phyloP scores from a whole-genome alignment of 2,888 invertebrate genomes.

The Diplolepis rosae region DNA sequence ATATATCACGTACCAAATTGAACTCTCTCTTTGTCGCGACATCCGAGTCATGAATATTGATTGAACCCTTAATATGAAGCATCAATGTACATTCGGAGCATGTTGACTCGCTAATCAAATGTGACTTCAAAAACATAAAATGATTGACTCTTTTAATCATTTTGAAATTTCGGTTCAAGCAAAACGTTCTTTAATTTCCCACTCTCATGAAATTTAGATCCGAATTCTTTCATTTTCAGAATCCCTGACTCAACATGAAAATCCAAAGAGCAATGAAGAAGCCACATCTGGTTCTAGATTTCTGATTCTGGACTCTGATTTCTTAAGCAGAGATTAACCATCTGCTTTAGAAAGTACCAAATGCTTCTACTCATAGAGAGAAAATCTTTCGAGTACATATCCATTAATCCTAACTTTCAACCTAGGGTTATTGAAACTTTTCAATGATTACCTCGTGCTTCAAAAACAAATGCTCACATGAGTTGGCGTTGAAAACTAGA shows the following conservation, averaged over 20 bases:
- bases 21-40: conserved; percentile 67
- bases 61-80: conserved; percentile 37
- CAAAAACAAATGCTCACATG: conserved; percentile 48
- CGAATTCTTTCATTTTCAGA: conserved; percentile 40
- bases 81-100: conserved; percentile 33
- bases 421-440: conserved; percentile 52
- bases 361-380: not conserved
- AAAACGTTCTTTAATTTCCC: no score
- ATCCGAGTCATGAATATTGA: conserved; percentile 64
- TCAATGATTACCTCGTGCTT: conserved; percentile 50
- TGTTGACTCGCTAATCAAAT: no score
- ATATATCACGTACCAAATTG: conserved; percentile 67
- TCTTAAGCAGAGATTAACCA: conserved; percentile 49
- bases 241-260: conserved; percentile 30
- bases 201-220: no score
- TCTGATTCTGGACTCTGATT: conserved; percentile 78
- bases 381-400: conserved; percentile 18
- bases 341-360: not conserved
- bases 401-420: conserved; percentile 47
- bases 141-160: no score
- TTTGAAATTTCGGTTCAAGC: no score
- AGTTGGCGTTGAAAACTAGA: conserved; percentile 46
- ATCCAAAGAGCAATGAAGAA: conserved; percentile 31
- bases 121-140: no score
- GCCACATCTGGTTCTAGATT: conserved; percentile 72